Base-by-base conservation (phyloP, 1,140 invertebrate genomes). In the Steinernema feltiae region DNA sequence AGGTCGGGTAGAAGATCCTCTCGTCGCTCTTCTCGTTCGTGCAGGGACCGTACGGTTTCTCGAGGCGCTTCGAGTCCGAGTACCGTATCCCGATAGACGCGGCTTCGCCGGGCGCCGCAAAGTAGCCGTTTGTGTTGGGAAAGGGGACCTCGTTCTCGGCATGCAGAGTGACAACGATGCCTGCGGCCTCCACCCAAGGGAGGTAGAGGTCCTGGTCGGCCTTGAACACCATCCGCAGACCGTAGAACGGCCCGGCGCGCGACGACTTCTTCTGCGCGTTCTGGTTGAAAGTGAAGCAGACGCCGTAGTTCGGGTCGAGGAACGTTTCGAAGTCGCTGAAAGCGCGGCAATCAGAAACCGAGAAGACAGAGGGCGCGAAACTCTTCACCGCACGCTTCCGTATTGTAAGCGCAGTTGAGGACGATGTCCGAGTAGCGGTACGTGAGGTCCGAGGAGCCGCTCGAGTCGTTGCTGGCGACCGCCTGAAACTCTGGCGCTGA, bases 381-480 rank as follows among this genome's bases (percentile, higher is more conserved):
- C 30, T 71, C 70, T 69, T 30, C 30, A 48, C 76, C 77, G 75
- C 80, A 82, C 1, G 74, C 41, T 27, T 80, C 73, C 29, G 77
- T 74, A 46, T 82, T 82, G 73, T 82, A 82, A 30, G 80, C 78
- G 69, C 80, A 82, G 29, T 63, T 76, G 41, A 82, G 70, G 7
- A 82, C 77, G 30, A 82, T 32, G 41, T 82, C 80, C 1, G 74
- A 53, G 30, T 80, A 82, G 1, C 29, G 32, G 48, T 82, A 82
- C 1, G 69, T 74, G 15, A 73, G 63, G 30, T 76, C 72, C 76
- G 30, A 77, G 24, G 48, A 32, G 41, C 41, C 75, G 35, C 76
- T n/a, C 41, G 41, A 12, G 41, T 46, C 41, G 41, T 46, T 46
- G 7, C 41, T n/a, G 7, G 7, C 41, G 41, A n/a, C n/a, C 41